Conservation (phyloP, 2,888 invertebrate species). For the Belgica antarctica region DNA sequence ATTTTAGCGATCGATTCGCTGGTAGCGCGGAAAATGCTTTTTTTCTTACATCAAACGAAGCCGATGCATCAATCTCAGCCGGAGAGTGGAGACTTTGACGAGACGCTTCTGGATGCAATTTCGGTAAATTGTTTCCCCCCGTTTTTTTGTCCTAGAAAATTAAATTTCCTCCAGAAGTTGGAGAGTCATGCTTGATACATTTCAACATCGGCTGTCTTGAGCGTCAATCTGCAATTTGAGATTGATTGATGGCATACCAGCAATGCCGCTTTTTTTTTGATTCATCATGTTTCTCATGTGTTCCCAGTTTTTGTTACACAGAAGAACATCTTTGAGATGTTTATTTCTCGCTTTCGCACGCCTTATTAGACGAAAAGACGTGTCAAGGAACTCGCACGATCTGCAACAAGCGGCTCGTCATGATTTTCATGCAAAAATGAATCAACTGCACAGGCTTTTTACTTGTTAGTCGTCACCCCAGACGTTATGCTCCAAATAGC, state of each 20-base stretch:
- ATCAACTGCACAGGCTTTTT: not conserved
- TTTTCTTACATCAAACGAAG: too few species aligned
- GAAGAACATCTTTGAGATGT: not conserved
- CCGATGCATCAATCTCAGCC: not conserved
- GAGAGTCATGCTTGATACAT: conserved; percentile 12
- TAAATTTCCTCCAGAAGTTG: not conserved
- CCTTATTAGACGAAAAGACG: not conserved
- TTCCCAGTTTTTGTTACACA: conserved; percentile 9
- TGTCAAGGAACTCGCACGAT: conserved; percentile 23
- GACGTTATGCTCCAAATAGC: conserved; percentile 43
- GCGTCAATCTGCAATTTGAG: not conserved
- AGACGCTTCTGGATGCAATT: conserved; percentile 29
- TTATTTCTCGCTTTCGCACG: not conserved
- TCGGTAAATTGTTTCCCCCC: not conserved
- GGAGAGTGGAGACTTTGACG: conserved; percentile 5
- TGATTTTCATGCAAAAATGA: conserved; percentile 11
- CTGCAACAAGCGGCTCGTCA: not conserved
- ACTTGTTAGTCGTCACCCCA: conserved; percentile 16
- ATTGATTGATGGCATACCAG: conserved; percentile 11
- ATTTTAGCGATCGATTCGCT: not conserved
- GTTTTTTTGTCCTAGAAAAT: not conserved
- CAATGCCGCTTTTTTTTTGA: not conserved
- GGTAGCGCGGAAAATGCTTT: too few species aligned
- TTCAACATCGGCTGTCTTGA: not conserved
- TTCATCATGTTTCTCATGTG: not conserved